Evolutionary conservation across 2,113 vertebrate genomes (phyloP).

Genomic region (Phalacrocorax brasilianus): DNA sequence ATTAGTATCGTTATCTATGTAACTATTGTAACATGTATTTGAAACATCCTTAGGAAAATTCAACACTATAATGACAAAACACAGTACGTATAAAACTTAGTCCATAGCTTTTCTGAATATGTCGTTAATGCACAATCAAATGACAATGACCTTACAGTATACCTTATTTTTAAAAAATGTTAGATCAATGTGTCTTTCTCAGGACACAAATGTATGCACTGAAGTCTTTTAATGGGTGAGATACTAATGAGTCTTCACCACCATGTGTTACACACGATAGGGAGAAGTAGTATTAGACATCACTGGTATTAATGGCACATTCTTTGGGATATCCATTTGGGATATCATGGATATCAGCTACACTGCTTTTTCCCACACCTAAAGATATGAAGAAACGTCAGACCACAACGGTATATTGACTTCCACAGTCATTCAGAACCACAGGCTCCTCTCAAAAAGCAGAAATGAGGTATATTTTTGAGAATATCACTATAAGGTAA

Average conservation of each 20-base stretch:
- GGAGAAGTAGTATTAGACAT: background rate
- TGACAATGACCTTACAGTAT: background rate
- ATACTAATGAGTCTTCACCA: background rate
- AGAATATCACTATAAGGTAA: background rate
- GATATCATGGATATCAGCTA: background rate
- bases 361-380: background rate
- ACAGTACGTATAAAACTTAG: background rate
- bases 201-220: background rate
- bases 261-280: fast-evolving
- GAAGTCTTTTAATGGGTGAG: background rate
- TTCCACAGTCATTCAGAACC: background rate
- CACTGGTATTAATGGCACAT: background rate
- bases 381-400: background rate
- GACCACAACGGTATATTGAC: background rate
- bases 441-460: background rate
- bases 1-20: background rate
- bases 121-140: background rate
- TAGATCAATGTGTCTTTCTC: background rate
- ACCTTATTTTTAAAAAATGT: background rate
- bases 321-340: background rate
- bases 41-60: background rate
- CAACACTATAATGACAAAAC: background rate
- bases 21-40: background rate
- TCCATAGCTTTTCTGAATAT: background rate
- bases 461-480: background rate